Conservation (phyloP, 2,113 vertebrate genomes). For the Nyctibius bracteatus region DNA sequence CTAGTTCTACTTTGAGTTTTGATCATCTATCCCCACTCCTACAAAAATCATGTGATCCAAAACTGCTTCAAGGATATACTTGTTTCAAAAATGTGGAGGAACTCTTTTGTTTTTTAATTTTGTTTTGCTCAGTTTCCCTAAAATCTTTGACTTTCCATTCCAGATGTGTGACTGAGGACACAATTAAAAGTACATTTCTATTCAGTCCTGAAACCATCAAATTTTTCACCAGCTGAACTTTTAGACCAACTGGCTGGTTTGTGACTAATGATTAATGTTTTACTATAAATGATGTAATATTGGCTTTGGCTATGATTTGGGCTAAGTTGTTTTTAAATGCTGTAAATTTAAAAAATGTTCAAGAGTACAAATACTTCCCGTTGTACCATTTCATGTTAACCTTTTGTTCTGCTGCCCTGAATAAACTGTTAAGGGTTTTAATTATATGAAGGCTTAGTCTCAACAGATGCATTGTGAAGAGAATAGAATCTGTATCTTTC, state of each 20-base stretch:
- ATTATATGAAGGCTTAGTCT: constrained; percentile 39
- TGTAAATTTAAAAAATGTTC: constrained; percentile 47
- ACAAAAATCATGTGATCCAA: background rate
- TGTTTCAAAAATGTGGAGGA: background rate
- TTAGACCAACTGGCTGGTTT: constrained; percentile 28
- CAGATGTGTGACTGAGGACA: background rate
- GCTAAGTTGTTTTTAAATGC: constrained; percentile 56
- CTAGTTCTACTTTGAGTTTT: background rate
- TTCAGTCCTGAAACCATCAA: background rate
- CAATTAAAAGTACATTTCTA: constrained; percentile 18
- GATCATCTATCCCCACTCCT: background rate
- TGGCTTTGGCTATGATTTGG: constrained; percentile 60
- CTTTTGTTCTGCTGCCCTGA: constrained; percentile 56
- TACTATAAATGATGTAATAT: constrained; percentile 65
- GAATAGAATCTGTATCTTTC: constrained; percentile 16
- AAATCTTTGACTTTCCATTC: background rate
- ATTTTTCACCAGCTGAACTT: constrained; percentile 43
- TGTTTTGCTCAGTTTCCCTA: background rate
- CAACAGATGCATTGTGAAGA: background rate
- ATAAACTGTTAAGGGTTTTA: constrained; percentile 48
- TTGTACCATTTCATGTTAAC: constrained; percentile 33
- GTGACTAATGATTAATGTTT: constrained; percentile 62
- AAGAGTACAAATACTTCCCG: constrained; percentile 55
- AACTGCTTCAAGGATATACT: background rate
- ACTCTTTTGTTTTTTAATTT: background rate